A percentile compares a stretch with the other conserved stretches of the same genome.
Conservation (phyloP, 2,797 vertebrate species). For the Brachymystax lenok region DNA sequence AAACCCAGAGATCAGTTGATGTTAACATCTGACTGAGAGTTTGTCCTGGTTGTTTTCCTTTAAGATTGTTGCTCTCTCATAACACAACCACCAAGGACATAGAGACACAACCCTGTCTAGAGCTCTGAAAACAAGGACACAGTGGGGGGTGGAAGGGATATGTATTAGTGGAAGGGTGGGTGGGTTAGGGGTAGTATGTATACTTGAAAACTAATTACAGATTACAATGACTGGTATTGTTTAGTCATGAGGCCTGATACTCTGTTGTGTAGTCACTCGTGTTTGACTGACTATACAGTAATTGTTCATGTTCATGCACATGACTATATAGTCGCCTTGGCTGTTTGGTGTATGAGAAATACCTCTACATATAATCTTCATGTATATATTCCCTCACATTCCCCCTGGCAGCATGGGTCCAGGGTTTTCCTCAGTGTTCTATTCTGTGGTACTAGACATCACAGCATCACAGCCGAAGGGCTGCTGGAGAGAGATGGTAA, state of each 20-base stretch:
- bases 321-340: background rate
- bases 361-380: background rate
- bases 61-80: background rate
- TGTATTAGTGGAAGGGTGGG: background rate
- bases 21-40: background rate
- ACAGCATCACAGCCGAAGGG: background rate
- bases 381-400: background rate
- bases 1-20: no score
- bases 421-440: background rate
- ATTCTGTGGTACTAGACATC: background rate
- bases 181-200: background rate
- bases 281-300: background rate
- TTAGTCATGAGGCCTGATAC: background rate
- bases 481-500: slow-evolving; percentile 8
- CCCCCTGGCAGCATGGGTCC: background rate
- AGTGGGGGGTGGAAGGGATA: background rate
- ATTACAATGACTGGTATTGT: background rate
- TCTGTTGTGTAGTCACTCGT: background rate
- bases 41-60: background rate
- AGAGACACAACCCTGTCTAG: no score
- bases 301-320: background rate
- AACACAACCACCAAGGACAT: no score
- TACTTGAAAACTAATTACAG: background rate
- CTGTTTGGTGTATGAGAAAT: background rate
- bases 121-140: background rate